A percentile compares a stretch with the other conserved stretches of the same genome.
phyloP scores from a whole-genome alignment of 2,113 vertebrate species.

The Xiphophorus couchianus region DNA sequence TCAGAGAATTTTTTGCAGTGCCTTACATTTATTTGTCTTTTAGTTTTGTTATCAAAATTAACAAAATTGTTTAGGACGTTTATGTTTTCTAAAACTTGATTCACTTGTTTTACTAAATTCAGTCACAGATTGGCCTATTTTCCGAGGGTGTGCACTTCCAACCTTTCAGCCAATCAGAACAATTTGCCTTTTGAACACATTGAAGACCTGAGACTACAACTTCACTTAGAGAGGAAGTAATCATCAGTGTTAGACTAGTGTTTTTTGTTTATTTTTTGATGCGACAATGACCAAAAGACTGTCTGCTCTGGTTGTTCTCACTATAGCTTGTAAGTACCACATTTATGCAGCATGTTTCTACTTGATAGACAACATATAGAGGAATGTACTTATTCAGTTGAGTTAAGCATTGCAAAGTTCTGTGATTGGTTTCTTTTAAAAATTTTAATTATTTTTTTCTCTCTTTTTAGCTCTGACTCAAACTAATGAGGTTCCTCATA shows the following conservation, averaged over 20 bases:
- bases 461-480: conserved; percentile 1
- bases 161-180: conserved; percentile 16
- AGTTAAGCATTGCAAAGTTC: neutral
- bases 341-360: neutral
- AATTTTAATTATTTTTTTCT: neutral
- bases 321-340: conserved; percentile 10
- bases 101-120: neutral
- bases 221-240: neutral
- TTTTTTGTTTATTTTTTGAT: neutral
- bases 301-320: conserved; percentile 12
- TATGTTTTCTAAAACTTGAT: neutral
- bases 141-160: neutral
- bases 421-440: neutral
- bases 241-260: neutral
- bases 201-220: neutral
- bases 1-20: too few species aligned
- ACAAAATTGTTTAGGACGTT: neutral
- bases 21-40: neutral
- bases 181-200: neutral
- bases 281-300: conserved; percentile 14
- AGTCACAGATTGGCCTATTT: neutral
- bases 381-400: neutral
- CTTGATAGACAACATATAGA: neutral
- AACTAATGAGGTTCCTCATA: neutral
- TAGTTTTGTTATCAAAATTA: neutral